Evolutionary conservation across 2,113 vertebrate genomes (phyloP), one percentile per base, ranked within the genome.

Genomic region (Oceanodroma tethys): DNA sequence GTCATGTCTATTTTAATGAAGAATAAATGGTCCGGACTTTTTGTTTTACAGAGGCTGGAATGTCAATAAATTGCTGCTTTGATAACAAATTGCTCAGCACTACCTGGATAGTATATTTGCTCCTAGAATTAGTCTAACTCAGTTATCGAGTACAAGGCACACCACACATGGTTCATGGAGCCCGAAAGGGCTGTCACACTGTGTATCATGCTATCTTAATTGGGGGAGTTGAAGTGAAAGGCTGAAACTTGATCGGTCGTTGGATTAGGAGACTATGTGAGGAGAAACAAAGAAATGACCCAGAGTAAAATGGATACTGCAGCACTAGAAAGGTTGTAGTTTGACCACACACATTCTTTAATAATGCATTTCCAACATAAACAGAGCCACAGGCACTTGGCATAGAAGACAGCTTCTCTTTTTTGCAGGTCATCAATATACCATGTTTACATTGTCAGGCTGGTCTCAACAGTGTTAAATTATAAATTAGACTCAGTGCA

Each of bases 331-430:
- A 95, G 73, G 90, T 91, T 93, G 80, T 91, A 95, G 84, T 81
- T 93, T 97, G 95, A 95, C 96, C 97, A 97, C 96, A 97, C 97
- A 96, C 94, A 88, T 94, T 95, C 96, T 88, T 96, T 91, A 97
- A 97, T 97, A 97, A 93, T 96, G 91, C 73, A 90, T 96, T 97
- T 96, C 95, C 87, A 97, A 95, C 74, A 90, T 96, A 97, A 97
- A 97, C 97, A 97, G 84, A 95, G 95, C 88, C 92, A 97, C 79
- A 97, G 86, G 88, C 92, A 94, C 92, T 95, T 97, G 91, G 84
- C 81, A 83, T 85, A 83, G 81, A 93, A 93, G 93, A 97, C 96
- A 96, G 94, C 84, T 96, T 95, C 94, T 96, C 84, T 96, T 96
- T 91, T 96, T 96, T 97, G 85, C 95, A 96, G 96, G 91, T 96